Evolutionary conservation across 2,797 vertebrate species (phyloP).

Genomic region (Etheostoma perlongum): DNA sequence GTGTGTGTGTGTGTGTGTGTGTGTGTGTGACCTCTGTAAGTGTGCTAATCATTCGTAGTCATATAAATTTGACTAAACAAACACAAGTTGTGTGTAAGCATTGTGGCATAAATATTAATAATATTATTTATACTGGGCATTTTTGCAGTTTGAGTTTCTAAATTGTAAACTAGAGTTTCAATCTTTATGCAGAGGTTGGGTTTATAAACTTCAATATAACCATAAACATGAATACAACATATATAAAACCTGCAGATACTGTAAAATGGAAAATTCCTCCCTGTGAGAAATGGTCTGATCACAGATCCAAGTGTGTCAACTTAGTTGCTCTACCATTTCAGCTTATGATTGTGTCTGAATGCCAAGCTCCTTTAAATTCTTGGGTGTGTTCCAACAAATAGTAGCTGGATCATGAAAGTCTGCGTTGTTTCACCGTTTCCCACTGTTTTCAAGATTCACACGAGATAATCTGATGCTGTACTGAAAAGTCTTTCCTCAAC

Average conservation of each 20-base stretch:
- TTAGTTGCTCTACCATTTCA: slow-evolving; percentile 35
- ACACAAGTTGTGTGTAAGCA: background rate
- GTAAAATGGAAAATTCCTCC: slow-evolving; percentile 33
- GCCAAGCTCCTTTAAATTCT: slow-evolving; percentile 63
- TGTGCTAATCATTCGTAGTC: background rate
- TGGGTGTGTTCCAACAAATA: slow-evolving; percentile 58
- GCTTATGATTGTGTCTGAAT: slow-evolving; percentile 41
- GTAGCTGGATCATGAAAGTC: slow-evolving; percentile 53
- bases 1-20: too few relatives aligned
- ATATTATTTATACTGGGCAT: background rate
- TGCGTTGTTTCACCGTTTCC: slow-evolving; percentile 53
- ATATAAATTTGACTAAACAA: slow-evolving; percentile 3
- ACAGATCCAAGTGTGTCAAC: slow-evolving; percentile 47
- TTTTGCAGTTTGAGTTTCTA: background rate
- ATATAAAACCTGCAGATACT: background rate
- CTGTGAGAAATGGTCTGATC: slow-evolving; percentile 51
- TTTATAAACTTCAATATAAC: background rate
- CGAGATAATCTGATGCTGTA: background rate
- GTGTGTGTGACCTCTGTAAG: background rate
- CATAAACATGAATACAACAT: background rate
- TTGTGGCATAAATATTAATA: background rate
- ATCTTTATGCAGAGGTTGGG: background rate
- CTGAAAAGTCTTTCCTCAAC: background rate
- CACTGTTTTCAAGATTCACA: slow-evolving; percentile 17
- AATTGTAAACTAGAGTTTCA: background rate